Conservation (phyloP, 2,888 invertebrate genomes). For the Cerastoderma edule region DNA sequence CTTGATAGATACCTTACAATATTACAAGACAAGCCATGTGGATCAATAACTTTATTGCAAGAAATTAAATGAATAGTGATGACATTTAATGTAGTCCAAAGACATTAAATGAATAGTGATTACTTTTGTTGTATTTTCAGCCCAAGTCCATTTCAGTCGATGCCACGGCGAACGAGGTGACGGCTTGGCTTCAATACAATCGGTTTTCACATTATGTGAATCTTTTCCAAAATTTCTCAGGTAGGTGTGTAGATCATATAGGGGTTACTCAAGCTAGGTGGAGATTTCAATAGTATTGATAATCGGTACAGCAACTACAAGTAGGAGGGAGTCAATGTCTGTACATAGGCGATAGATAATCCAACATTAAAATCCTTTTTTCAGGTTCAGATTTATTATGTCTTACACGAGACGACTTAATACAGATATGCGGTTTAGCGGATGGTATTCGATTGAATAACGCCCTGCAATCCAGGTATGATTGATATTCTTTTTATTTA, state of each 20-base stretch:
- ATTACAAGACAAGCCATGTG: no score
- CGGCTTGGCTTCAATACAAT: slow-evolving; percentile 91
- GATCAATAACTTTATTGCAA: no score
- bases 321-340: no score
- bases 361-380: no score
- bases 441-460: slow-evolving; percentile 97
- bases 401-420: slow-evolving; percentile 94
- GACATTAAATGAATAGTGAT: not conserved
- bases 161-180: slow-evolving; percentile 88
- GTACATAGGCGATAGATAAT: no score
- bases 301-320: no score
- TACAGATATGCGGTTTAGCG: slow-evolving; percentile 96
- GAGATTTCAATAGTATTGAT: no score
- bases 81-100: no score
- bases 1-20: no score
- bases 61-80: no score
- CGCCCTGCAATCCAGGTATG: slow-evolving; percentile 86
- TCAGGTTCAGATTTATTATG: slow-evolving; percentile 91
- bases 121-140: slow-evolving; percentile 26
- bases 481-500: not conserved
- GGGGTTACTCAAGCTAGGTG: no score
- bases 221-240: slow-evolving; percentile 94
- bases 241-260: no score
- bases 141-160: slow-evolving; percentile 86
- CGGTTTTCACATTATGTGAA: slow-evolving; percentile 91